Evolutionary conservation across 64 coral and sea anemone species (phyloP), one percentile per base, ranked within the genome.

Genomic region (Hydrozoanthus tunicans): DNA sequence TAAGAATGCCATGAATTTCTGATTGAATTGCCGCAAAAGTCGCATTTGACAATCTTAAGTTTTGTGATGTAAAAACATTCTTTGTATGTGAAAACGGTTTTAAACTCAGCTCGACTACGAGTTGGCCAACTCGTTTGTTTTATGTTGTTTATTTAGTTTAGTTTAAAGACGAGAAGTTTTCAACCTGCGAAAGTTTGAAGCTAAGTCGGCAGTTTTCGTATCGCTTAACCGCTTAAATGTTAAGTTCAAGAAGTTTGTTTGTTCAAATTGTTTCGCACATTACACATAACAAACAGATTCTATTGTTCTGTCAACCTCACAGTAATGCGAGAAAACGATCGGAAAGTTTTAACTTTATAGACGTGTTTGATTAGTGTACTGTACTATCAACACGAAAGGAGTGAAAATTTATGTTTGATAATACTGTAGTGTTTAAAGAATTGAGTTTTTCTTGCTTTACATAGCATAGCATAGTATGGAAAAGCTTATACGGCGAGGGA

Each of bases 21-120:
- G 7, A 74, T 32, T 0, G 20, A 13, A 62, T 27, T 51, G 15
- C 4, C 25, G 15, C 25, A 58, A 59, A 14, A 57, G 53, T 73
- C 51, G 23, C 6, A 57, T 23, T 13, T 74, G 3, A 27, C 2
- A 86, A 73, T 11, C 17, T 57, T 12, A 58, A 15, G 25, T 6
- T 51, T 72, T 59, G 74, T 12, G 25, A 58, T 60, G 59, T 88
- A 9, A 72, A 57, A 60, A n/a, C 73, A 57, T 15, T 60, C 14
- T 73, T 59, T 73, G 53, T 11, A 57, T 88, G 24, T 88, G 24
- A 88, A 73, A 73, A 85, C 5, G 56, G 7, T 88, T 51, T 25
- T 0, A 2, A 8, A 80, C 9, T 20, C 60, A 43, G 32, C 32
- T 43, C 32, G 32, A 43, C 60, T 27, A 60, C 79, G 59, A 80